phyloP scores from a whole-genome alignment of 2,888 invertebrate genomes.

The Drosophila ustulata region DNA sequence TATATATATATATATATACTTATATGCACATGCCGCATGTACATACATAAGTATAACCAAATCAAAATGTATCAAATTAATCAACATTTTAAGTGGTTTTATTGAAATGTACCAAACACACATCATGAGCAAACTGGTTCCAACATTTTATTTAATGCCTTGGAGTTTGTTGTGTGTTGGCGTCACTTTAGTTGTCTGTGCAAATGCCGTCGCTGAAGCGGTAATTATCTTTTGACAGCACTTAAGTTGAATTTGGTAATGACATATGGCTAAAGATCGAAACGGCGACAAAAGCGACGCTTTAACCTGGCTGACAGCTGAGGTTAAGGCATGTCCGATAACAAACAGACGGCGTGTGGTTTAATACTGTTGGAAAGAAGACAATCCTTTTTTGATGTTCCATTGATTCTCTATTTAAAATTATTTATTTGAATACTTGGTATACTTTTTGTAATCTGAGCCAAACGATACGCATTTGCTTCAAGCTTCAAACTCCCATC shows the following conservation, averaged over 20 bases:
- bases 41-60: background rate
- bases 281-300: constrained; percentile 63
- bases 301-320: constrained; percentile 73
- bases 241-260: constrained; percentile 74
- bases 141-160: constrained; percentile 23
- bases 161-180: constrained; percentile 39
- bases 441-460: too few species aligned
- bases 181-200: constrained; percentile 49
- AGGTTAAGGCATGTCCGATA: constrained; percentile 81
- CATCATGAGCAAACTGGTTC: constrained; percentile 49
- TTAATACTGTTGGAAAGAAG: constrained; percentile 7
- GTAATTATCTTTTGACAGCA: constrained; percentile 80
- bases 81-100: constrained; percentile 45
- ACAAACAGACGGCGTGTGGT: constrained; percentile 68
- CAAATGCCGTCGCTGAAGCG: constrained; percentile 54
- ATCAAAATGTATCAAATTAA: constrained; percentile 45
- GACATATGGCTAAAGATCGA: constrained; percentile 66
- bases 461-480: constrained; percentile 1
- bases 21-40: background rate
- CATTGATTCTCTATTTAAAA: background rate
- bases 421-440: too few species aligned
- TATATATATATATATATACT: too few species aligned
- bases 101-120: constrained; percentile 36
- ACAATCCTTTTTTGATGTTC: constrained; percentile 6
- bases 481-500: constrained; percentile 14